Conservation (phyloP, 2,888 invertebrate species). For the Nowickia ferox region DNA sequence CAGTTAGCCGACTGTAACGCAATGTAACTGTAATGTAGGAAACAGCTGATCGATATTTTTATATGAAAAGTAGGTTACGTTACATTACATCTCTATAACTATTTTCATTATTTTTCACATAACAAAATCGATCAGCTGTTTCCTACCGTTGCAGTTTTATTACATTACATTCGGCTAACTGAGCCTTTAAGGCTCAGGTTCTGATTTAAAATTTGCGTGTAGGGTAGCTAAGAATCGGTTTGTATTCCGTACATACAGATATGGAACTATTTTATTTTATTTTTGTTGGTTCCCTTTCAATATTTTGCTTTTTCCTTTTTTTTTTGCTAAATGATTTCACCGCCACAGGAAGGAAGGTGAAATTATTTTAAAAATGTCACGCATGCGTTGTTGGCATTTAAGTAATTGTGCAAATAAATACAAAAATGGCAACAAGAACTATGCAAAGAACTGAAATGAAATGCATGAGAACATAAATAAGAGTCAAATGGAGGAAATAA, state of each 20-base stretch:
- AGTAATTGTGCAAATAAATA: conserved; percentile 72
- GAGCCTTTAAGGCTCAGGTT: too few relatives aligned
- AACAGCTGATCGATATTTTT: too few relatives aligned
- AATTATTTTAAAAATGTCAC: conserved; percentile 78
- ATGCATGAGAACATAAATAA: conserved; percentile 55
- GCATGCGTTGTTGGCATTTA: conserved; percentile 76
- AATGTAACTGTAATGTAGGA: too few relatives aligned
- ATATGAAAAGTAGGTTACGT: too few relatives aligned
- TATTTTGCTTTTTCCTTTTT: not conserved
- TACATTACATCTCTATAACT: too few relatives aligned
- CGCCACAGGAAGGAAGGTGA: conserved; percentile 74
- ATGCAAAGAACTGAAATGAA: not conserved
- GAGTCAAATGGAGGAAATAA: not conserved
- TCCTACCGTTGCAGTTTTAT: too few relatives aligned
- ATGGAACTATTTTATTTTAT: not conserved
- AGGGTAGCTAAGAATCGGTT: not conserved
- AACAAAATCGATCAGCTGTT: too few relatives aligned
- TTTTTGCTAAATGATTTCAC: conserved; percentile 63
- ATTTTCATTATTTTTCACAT: too few relatives aligned
- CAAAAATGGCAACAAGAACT: conserved; percentile 32
- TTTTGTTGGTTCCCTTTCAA: conserved; percentile 6
- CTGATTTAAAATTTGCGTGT: not conserved
- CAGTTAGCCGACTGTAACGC: too few relatives aligned
- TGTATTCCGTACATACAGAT: not conserved
- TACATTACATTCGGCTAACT: too few relatives aligned